Percentiles rank a stretch among this genome's conserved stretches.
These are phyloP conservation scores for Macroglossus sobrinus DNA, from an alignment of 2,113 vertebrate species.

Conservation along the genomic window DNA sequence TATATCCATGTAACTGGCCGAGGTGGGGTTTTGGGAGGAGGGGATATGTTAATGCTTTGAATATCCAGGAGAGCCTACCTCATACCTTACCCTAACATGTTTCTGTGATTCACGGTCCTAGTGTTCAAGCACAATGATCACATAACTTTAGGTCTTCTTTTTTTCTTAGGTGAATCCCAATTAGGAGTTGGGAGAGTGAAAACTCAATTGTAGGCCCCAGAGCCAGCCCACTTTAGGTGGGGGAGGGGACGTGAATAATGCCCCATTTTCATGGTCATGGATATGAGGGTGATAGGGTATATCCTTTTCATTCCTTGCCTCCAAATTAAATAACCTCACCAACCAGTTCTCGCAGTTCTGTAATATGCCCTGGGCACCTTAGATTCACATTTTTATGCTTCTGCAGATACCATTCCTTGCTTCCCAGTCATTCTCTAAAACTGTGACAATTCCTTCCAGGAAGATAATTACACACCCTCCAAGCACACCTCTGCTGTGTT, in stretches of 20 bases:
- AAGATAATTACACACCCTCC: background rate
- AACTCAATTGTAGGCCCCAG: background rate
- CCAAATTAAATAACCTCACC: background rate
- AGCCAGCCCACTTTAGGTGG: background rate
- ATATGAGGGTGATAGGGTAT: background rate
- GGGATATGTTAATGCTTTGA: background rate
- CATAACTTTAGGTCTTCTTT: background rate
- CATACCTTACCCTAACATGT: background rate
- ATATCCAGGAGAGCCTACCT: background rate
- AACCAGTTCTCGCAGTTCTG: background rate
- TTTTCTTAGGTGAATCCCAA: background rate
- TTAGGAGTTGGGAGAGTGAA: background rate
- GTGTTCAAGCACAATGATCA: background rate
- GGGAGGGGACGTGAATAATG: background rate
- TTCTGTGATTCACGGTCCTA: background rate
- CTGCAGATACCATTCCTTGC: background rate
- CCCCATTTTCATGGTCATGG: background rate
- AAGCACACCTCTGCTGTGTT: background rate
- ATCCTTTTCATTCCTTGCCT: background rate
- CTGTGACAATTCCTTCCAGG: background rate
- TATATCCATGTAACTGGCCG: background rate
- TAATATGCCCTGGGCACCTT: background rate
- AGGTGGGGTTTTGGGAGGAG: no score
- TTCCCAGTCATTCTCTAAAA: conserved; percentile 21
- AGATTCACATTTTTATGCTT: background rate